These are phyloP conservation scores for Porites lobata DNA, from an alignment of 92 coral and sea anemone genomes.

Conservation along the genomic window DNA sequence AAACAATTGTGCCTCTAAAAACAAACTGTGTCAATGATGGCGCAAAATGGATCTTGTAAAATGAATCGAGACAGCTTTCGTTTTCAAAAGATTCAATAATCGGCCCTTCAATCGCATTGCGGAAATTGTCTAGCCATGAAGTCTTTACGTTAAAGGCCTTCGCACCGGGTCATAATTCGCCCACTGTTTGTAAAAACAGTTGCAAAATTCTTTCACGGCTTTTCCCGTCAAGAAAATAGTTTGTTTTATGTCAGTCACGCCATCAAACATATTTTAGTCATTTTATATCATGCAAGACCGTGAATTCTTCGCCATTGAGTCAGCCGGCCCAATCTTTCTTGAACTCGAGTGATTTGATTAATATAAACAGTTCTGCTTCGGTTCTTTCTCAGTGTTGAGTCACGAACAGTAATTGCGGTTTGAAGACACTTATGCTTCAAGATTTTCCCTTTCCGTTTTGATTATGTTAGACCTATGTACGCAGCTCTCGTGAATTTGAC, in stretches of 20 bases:
- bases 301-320: not conserved
- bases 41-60: not conserved
- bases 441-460: conserved; percentile 12
- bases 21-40: not conserved
- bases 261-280: not conserved
- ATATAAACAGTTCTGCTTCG: not conserved
- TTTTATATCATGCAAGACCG: not conserved
- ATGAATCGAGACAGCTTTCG: not conserved
- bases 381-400: not conserved
- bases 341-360: conserved; percentile 7
- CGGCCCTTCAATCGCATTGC: not conserved
- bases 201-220: conserved; percentile 6
- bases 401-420: not conserved
- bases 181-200: conserved; percentile 5
- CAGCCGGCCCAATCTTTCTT: not conserved
- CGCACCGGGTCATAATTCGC: conserved; percentile 6
- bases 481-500: not conserved
- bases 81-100: not conserved
- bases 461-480: not conserved
- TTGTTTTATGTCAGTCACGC: not conserved
- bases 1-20: not conserved
- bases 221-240: not conserved
- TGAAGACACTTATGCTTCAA: conserved; percentile 1
- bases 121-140: conserved; percentile 9
- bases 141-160: conserved; percentile 5